Percentiles rank a stretch among this genome's conserved stretches.
These are phyloP conservation scores for Aegotheles bennettii DNA, from an alignment of 2,113 vertebrate genomes.

Conservation along the genomic window DNA sequence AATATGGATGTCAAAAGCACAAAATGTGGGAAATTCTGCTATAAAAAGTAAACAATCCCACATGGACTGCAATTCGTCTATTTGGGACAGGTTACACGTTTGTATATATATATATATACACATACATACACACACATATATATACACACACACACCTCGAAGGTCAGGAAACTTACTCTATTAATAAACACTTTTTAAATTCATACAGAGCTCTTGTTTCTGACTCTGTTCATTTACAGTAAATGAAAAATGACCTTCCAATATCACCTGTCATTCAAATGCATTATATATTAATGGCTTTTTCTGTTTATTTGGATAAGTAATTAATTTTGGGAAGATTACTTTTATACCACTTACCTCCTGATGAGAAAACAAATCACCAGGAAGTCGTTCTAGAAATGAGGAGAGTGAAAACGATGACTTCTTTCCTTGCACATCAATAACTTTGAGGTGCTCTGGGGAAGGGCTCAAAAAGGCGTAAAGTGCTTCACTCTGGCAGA, in stretches of 20 bases:
- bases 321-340: slow-evolving; percentile 4
- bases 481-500: slow-evolving; percentile 97
- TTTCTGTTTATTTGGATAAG: neutral
- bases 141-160: too few species aligned
- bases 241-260: neutral
- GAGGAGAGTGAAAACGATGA: slow-evolving; percentile 91
- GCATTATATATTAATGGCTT: neutral
- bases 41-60: neutral
- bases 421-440: slow-evolving; percentile 93
- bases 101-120: neutral
- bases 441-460: slow-evolving; percentile 92
- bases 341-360: slow-evolving; percentile 77
- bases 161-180: neutral
- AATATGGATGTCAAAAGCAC: neutral
- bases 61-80: neutral
- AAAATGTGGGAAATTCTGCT: neutral
- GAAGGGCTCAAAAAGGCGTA: slow-evolving; percentile 97
- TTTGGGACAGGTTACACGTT: neutral
- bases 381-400: slow-evolving; percentile 93
- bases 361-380: slow-evolving; percentile 96
- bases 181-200: neutral
- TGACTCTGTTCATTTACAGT: neutral
- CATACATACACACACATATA: too few species aligned
- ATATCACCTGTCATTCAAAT: neutral
- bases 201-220: neutral